These are phyloP conservation scores for Pandion haliaetus DNA, from an alignment of 2,113 vertebrate species.

Conservation along the genomic window DNA sequence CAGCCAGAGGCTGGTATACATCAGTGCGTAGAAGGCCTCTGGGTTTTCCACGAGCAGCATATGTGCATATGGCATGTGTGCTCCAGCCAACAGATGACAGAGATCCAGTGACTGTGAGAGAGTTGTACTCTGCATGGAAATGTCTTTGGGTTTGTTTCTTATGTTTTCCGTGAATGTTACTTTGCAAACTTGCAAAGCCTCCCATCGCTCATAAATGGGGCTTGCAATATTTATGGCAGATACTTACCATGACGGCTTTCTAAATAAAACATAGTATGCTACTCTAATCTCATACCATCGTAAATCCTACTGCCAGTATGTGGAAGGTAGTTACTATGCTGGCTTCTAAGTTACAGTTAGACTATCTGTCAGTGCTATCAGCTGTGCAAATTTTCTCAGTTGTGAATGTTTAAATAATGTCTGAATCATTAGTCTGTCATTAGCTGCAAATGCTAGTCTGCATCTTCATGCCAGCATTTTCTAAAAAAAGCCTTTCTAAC, in stretches of 20 bases:
- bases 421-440: slow-evolving; percentile 7
- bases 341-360: background rate
- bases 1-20: background rate
- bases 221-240: slow-evolving; percentile 46
- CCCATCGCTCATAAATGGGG: background rate
- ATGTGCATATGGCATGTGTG: background rate
- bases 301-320: background rate
- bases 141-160: background rate
- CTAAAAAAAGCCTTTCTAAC: slow-evolving; percentile 19
- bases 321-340: background rate
- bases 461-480: slow-evolving; percentile 11
- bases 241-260: background rate
- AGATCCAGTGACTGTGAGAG: slow-evolving; percentile 4
- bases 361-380: slow-evolving; percentile 16
- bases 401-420: slow-evolving; percentile 22
- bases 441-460: background rate
- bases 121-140: background rate
- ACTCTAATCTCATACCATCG: background rate
- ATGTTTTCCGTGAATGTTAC: background rate
- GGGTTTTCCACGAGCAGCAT: background rate
- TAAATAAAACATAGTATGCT: slow-evolving; percentile 19
- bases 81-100: background rate
- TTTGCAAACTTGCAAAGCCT: slow-evolving; percentile 19
- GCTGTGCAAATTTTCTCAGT: background rate
- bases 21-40: background rate